phyloP scores from a whole-genome alignment of 2,888 invertebrate species.

The Caenorhabditis plicata region DNA sequence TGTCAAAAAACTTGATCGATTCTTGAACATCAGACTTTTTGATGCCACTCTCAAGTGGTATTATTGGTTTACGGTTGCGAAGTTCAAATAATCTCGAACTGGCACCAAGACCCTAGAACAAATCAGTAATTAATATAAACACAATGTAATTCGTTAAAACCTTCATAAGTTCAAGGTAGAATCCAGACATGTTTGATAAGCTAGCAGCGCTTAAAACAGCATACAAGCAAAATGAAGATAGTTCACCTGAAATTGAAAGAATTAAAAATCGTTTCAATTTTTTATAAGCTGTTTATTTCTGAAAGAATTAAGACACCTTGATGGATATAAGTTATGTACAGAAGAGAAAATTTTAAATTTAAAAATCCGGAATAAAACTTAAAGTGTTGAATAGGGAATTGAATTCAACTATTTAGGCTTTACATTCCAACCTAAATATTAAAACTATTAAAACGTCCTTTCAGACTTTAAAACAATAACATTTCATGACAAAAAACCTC shows the following conservation, averaged over 20 bases:
- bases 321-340: too few relatives aligned
- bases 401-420: too few relatives aligned
- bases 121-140: neutral
- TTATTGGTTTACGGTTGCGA: constrained; percentile 78
- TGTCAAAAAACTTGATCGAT: constrained; percentile 15
- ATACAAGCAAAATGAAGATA: constrained; percentile 90
- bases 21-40: constrained; percentile 34
- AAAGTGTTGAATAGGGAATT: too few relatives aligned
- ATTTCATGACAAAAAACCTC: too few relatives aligned
- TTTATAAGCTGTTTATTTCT: too few relatives aligned
- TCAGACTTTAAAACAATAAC: too few relatives aligned
- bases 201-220: constrained; percentile 70
- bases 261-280: too few relatives aligned
- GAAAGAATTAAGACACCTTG: too few relatives aligned
- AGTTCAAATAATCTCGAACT: constrained; percentile 86
- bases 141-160: constrained; percentile 4
- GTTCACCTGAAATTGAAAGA: constrained; percentile 79
- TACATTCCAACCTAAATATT: too few relatives aligned
- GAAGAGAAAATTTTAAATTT: too few relatives aligned
- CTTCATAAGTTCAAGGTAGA: constrained; percentile 89
- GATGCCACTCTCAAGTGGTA: constrained; percentile 74
- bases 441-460: too few relatives aligned
- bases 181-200: constrained; percentile 75
- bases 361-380: too few relatives aligned
- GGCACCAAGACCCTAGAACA: constrained; percentile 78